These are phyloP conservation scores for Parasteatoda tepidariorum DNA, from an alignment of 1,140 invertebrate genomes.

Conservation along the genomic window DNA sequence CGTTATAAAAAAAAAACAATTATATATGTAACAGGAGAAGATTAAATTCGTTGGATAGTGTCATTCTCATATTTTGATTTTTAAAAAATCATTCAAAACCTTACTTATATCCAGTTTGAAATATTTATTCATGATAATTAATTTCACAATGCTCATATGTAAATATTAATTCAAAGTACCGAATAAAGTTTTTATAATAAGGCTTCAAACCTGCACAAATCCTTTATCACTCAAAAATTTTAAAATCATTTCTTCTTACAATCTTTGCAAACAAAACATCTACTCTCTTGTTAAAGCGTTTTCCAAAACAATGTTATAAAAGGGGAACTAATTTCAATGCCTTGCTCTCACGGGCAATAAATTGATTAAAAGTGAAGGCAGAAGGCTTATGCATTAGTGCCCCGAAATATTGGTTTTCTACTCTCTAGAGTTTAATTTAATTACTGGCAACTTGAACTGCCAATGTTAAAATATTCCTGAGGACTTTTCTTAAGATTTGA, in stretches of 20 bases:
- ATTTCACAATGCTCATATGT: too few species aligned
- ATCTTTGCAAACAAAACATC: not conserved
- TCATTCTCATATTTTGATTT: too few species aligned
- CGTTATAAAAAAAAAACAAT: too few species aligned
- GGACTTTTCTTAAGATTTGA: not conserved
- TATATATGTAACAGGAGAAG: too few species aligned
- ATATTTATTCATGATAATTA: too few species aligned
- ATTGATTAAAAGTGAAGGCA: slow-evolving; percentile 18
- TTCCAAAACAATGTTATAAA: not conserved
- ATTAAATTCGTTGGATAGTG: too few species aligned
- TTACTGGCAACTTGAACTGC: not conserved
- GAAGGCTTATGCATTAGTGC: not conserved
- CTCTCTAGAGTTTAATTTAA: slow-evolving; percentile 6
- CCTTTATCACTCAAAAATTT: too few species aligned
- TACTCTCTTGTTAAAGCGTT: not conserved
- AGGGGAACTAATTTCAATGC: slow-evolving; percentile 1
- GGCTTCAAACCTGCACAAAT: too few species aligned
- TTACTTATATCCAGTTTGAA: too few species aligned
- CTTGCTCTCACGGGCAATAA: not conserved
- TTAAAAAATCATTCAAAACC: too few species aligned
- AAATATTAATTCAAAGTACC: too few species aligned
- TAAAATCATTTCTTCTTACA: not conserved
- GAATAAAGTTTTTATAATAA: too few species aligned
- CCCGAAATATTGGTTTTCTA: slow-evolving; percentile 27
- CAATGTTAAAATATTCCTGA: not conserved